These are phyloP conservation scores for Tenthredo distinguenda DNA, from an alignment of 2,888 invertebrate species.

Conservation along the genomic window DNA sequence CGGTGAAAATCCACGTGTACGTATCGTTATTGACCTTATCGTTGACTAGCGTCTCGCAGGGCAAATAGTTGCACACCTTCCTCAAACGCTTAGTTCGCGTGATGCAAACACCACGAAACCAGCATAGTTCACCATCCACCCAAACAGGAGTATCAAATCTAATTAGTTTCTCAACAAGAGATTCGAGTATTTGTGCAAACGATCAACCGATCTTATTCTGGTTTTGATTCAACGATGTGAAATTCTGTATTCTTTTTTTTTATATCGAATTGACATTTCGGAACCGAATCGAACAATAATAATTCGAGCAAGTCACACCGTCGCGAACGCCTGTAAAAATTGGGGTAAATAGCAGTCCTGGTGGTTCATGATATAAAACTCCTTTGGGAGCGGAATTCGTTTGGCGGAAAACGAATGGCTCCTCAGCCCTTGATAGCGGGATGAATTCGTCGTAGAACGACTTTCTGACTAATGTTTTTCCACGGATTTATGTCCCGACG, in stretches of 20 bases:
- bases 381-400: slow-evolving; percentile 41
- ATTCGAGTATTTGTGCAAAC: slow-evolving; percentile 9
- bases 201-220: not conserved
- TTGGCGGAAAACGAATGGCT: slow-evolving; percentile 37
- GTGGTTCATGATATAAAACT: slow-evolving; percentile 40
- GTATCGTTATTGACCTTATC: slow-evolving; percentile 6
- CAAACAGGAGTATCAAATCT: slow-evolving; percentile 37
- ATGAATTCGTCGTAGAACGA: slow-evolving; percentile 58
- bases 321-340: not conserved
- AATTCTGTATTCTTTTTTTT: not conserved
- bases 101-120: slow-evolving; percentile 30
- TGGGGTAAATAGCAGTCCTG: not conserved
- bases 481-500: slow-evolving; percentile 58
- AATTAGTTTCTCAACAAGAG: slow-evolving; percentile 32
- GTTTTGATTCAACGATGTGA: not conserved
- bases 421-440: slow-evolving; percentile 40
- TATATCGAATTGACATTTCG: not conserved
- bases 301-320: not conserved
- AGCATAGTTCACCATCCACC: not conserved
- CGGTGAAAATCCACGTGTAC: not conserved
- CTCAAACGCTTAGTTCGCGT: slow-evolving; percentile 32
- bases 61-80: not conserved
- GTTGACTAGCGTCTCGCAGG: slow-evolving; percentile 1
- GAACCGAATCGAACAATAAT: not conserved
- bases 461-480: slow-evolving; percentile 60